phyloP scores from a whole-genome alignment of 2,113 vertebrate genomes.

The Pomatorhinus ruficollis region DNA sequence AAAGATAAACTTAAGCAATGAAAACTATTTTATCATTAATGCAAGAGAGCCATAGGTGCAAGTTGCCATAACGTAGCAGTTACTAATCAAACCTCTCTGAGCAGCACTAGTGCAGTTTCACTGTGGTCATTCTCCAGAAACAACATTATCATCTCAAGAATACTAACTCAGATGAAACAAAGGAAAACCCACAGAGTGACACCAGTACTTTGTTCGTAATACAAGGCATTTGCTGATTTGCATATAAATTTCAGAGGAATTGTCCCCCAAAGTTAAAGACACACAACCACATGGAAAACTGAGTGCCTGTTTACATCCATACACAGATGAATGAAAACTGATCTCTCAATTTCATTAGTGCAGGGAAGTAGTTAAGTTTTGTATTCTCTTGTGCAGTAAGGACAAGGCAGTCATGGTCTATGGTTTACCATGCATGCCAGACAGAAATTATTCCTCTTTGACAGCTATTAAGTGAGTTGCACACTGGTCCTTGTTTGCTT shows the following conservation, averaged over 20 bases:
- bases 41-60: fast-evolving
- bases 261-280: not conserved
- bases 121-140: not conserved
- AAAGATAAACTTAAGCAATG: not conserved
- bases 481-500: not conserved
- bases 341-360: not conserved
- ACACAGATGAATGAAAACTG: not conserved
- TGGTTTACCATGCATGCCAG: not conserved
- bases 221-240: not conserved
- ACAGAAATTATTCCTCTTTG: not conserved
- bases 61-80: not conserved
- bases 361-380: not conserved
- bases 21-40: not conserved
- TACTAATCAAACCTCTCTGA: not conserved
- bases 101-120: not conserved
- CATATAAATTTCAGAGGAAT: not conserved
- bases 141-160: not conserved
- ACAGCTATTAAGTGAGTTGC: not conserved
- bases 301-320: not conserved
- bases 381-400: not conserved
- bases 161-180: not conserved
- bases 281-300: not conserved
- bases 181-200: not conserved
- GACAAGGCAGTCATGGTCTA: not conserved
- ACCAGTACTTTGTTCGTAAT: not conserved